A percentile compares a stretch with the other conserved stretches of the same genome.
Conservation (phyloP, 2,797 vertebrate genomes). For the Gobionotothen gibberifrons region DNA sequence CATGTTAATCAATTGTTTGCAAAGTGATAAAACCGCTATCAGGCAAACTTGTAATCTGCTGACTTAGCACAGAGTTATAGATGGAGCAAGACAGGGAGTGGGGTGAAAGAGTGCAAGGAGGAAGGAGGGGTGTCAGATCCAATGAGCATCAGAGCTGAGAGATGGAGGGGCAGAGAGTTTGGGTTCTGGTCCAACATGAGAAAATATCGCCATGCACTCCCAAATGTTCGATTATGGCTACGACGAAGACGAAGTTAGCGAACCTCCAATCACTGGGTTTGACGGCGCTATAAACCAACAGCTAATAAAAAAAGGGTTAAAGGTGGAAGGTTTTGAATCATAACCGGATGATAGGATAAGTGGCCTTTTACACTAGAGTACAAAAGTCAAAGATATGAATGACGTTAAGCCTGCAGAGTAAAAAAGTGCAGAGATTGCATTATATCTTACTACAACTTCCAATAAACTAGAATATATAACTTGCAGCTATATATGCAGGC, state of each 20-base stretch:
- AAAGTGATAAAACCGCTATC: not conserved
- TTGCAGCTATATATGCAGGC: not conserved
- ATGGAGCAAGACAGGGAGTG: slow-evolving; percentile 29
- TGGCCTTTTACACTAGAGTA: slow-evolving; percentile 49
- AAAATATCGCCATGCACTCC: slow-evolving; percentile 4
- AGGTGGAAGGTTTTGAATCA: slow-evolving; percentile 47
- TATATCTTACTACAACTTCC: not conserved
- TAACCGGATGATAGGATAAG: slow-evolving; percentile 25
- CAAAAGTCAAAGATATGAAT: slow-evolving; percentile 73
- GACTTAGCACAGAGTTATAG: slow-evolving; percentile 34
- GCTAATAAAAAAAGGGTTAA: slow-evolving; percentile 53
- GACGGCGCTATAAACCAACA: not conserved
- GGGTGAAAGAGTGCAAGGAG: slow-evolving; percentile 65
- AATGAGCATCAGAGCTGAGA: slow-evolving; percentile 59
- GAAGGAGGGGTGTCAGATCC: slow-evolving; percentile 36
- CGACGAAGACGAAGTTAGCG: slow-evolving; percentile 32
- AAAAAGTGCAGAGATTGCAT: not conserved
- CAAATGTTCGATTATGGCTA: not conserved
- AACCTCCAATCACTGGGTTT: slow-evolving; percentile 20
- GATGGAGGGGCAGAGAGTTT: not conserved
- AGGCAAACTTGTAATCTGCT: slow-evolving; percentile 60
- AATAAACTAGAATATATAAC: not conserved
- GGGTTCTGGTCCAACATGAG: slow-evolving; percentile 19
- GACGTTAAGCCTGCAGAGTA: not conserved
- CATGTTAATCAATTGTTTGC: not conserved